Conservation (phyloP, 2,797 vertebrate species). For the Momotus momota region DNA sequence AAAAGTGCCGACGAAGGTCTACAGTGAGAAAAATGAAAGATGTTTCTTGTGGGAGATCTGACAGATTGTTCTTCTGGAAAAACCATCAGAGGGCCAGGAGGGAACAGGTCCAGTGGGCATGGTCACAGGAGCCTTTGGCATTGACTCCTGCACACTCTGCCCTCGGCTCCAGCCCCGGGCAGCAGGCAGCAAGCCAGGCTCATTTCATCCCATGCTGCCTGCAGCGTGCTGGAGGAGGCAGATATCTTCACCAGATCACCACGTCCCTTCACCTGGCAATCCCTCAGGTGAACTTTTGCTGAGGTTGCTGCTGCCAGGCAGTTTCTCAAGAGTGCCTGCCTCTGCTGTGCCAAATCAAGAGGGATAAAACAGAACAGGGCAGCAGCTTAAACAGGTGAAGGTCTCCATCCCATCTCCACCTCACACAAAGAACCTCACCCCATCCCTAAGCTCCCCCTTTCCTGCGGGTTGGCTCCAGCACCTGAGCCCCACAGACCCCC, state of each 20-base stretch:
- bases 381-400: neutral
- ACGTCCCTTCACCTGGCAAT: neutral
- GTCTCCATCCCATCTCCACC: neutral
- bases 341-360: neutral
- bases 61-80: slow-evolving; percentile 12
- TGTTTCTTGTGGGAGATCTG: slow-evolving; percentile 45
- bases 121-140: neutral
- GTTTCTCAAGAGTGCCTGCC: neutral
- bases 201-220: accelerated
- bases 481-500: accelerated
- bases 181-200: neutral
- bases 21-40: slow-evolving; percentile 50
- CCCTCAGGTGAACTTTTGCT: neutral
- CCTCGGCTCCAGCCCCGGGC: neutral
- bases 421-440: accelerated
- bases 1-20: neutral
- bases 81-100: accelerated
- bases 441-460: neutral
- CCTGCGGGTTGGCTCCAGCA: neutral
- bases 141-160: accelerated
- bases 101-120: accelerated
- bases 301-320: neutral
- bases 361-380: neutral
- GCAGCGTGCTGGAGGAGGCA: neutral
- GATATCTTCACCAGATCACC: neutral